A percentile compares a stretch with the other conserved stretches of the same genome.
These are phyloP conservation scores for Apis dorsata DNA, from an alignment of 1,140 invertebrate species.

Conservation along the genomic window DNA sequence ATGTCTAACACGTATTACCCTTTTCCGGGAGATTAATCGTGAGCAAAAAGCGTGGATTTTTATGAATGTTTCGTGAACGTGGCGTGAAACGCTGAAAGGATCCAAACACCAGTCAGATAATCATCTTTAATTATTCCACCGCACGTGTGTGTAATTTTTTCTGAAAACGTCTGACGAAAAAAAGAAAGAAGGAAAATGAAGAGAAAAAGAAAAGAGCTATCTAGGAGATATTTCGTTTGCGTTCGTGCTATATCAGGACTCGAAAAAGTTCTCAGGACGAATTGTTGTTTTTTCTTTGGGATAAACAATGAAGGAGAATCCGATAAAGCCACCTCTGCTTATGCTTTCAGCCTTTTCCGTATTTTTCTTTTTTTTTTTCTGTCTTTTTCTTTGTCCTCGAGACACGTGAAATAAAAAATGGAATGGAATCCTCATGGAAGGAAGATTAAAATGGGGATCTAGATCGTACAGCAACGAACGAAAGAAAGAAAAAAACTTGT, in stretches of 20 bases:
- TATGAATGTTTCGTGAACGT: slow-evolving; percentile 14
- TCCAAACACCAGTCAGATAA: slow-evolving; percentile 30
- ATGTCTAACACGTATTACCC: not conserved
- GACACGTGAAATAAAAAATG: not conserved
- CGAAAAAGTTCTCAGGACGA: not conserved
- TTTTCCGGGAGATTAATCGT: slow-evolving; percentile 13
- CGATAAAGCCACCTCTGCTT: slow-evolving; percentile 40
- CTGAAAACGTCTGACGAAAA: slow-evolving; percentile 1
- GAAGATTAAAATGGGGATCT: slow-evolving; percentile 36
- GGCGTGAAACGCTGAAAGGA: slow-evolving; percentile 40
- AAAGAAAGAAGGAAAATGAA: not conserved
- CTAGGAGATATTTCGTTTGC: not conserved
- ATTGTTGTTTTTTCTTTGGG: slow-evolving; percentile 29
- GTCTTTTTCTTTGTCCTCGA: slow-evolving; percentile 19
- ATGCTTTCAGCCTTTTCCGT: slow-evolving; percentile 15
- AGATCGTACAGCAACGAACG: not conserved
- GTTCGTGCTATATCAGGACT: slow-evolving; percentile 4
- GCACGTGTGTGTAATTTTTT: slow-evolving; percentile 36
- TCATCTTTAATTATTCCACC: slow-evolving; percentile 59
- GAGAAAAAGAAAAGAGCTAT: not conserved
- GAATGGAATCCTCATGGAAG: not conserved
- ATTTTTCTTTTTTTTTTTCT: slow-evolving; percentile 21
- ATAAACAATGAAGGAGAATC: slow-evolving; percentile 35
- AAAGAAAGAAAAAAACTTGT: not conserved
- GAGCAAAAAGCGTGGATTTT: not conserved